A percentile compares a stretch with the other conserved stretches of the same genome.
These are phyloP conservation scores for Cyprinodon brontotheroides DNA, from an alignment of 2,113 vertebrate species.

Conservation along the genomic window DNA sequence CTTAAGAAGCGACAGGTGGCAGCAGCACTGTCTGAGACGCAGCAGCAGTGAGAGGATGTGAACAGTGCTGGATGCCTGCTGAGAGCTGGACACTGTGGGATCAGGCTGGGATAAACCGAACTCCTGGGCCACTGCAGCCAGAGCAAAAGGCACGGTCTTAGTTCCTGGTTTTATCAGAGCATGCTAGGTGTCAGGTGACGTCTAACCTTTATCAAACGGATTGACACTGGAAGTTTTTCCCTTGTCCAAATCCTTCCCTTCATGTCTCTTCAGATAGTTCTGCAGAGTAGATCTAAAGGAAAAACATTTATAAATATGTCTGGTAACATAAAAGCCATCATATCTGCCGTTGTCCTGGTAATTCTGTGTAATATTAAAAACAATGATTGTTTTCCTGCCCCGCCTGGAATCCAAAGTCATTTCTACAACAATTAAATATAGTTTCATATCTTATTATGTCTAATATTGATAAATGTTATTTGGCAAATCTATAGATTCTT, in stretches of 20 bases:
- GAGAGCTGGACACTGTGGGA: slow-evolving; percentile 31
- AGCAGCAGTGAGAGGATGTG: slow-evolving; percentile 92
- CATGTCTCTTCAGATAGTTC: slow-evolving; percentile 88
- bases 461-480: too few species aligned
- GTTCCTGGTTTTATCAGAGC: background rate
- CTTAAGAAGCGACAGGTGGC: slow-evolving; percentile 91
- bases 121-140: slow-evolving; percentile 81
- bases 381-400: background rate
- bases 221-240: slow-evolving; percentile 58
- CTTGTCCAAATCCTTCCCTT: slow-evolving; percentile 67
- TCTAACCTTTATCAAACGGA: slow-evolving; percentile 88
- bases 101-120: slow-evolving; percentile 77
- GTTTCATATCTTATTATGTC: too few species aligned
- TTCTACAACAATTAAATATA: background rate
- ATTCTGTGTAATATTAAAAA: background rate
- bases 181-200: background rate
- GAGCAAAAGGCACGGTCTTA: background rate
- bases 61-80: slow-evolving; percentile 82
- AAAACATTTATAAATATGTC: background rate
- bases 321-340: background rate
- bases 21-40: slow-evolving; percentile 94
- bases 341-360: background rate
- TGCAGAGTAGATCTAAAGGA: slow-evolving; percentile 87
- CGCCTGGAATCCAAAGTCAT: background rate
- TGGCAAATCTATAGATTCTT: too few species aligned